phyloP scores from a whole-genome alignment of 2,888 invertebrate genomes.

The Hyppa rectilinea region DNA sequence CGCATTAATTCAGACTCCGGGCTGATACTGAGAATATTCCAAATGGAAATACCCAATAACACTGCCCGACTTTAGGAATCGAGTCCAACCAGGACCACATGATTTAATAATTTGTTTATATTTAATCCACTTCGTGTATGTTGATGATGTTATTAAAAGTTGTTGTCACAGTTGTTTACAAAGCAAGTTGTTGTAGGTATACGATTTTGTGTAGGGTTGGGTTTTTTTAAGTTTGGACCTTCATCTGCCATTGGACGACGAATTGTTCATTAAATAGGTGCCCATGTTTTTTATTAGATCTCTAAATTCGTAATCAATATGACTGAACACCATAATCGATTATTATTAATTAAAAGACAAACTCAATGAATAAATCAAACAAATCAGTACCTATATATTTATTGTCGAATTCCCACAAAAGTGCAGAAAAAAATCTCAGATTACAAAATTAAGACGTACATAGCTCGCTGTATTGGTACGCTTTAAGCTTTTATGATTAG shows the following conservation, averaged over 20 bases:
- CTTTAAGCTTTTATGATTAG: not conserved
- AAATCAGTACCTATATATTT: not conserved
- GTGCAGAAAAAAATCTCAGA: not conserved
- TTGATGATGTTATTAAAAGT: not conserved
- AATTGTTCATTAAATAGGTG: slow-evolving; percentile 1
- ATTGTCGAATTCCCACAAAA: not conserved
- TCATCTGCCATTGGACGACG: slow-evolving; percentile 1
- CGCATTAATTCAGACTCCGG: too few species aligned
- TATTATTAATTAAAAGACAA: slow-evolving; percentile 9
- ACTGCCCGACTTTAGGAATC: too few species aligned
- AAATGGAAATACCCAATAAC: too few species aligned
- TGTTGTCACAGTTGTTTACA: not conserved
- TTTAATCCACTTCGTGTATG: not conserved
- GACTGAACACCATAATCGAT: slow-evolving; percentile 1
- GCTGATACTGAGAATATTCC: too few species aligned
- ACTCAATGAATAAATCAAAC: not conserved
- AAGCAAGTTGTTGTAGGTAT: not conserved
- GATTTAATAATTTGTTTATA: too few species aligned
- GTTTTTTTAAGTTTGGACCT: not conserved
- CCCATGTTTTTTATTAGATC: not conserved
- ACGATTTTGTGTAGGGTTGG: not conserved
- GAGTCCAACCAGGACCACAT: too few species aligned
- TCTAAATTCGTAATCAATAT: not conserved
- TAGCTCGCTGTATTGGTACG: not conserved
- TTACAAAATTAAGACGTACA: not conserved